These are phyloP conservation scores for Plestiodon gilberti DNA, from an alignment of 2,113 vertebrate species.

Conservation along the genomic window DNA sequence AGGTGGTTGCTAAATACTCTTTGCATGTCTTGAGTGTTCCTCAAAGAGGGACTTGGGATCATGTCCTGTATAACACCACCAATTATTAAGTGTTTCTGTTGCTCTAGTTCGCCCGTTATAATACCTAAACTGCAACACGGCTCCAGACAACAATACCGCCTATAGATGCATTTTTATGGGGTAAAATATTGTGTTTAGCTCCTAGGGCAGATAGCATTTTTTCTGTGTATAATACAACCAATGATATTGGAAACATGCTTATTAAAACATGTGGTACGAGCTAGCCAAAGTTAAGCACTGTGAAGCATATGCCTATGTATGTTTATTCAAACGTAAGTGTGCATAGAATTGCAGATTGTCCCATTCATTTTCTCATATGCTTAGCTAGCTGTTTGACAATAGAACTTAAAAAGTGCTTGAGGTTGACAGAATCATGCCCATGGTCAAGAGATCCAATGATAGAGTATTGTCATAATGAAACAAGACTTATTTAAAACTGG, in stretches of 20 bases:
- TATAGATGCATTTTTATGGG: conserved; percentile 15
- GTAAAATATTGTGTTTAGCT: conserved; percentile 7
- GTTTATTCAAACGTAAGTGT: neutral
- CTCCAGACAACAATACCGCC: conserved; percentile 29
- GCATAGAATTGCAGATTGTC: neutral
- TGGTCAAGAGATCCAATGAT: conserved; percentile 9
- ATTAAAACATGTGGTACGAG: conserved; percentile 2
- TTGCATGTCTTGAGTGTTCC: neutral
- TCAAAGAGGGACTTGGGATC: neutral
- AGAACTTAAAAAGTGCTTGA: neutral
- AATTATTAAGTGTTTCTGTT: conserved; percentile 22
- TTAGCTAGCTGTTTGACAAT: neutral
- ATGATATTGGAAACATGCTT: conserved; percentile 8
- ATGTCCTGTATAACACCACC: neutral
- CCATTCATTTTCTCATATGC: neutral
- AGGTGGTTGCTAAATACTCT: conserved; percentile 19
- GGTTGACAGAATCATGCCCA: neutral
- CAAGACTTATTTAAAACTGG: conserved; percentile 18
- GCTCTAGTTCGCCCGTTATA: conserved; percentile 1
- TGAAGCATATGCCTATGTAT: neutral
- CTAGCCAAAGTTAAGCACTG: neutral
- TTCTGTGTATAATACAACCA: conserved; percentile 7
- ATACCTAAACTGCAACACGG: conserved; percentile 24
- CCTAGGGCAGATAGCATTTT: neutral
- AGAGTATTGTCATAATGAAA: conserved; percentile 3